Conservation (phyloP, 2,888 invertebrate genomes). For the Branchipolynoe longqiensis region DNA sequence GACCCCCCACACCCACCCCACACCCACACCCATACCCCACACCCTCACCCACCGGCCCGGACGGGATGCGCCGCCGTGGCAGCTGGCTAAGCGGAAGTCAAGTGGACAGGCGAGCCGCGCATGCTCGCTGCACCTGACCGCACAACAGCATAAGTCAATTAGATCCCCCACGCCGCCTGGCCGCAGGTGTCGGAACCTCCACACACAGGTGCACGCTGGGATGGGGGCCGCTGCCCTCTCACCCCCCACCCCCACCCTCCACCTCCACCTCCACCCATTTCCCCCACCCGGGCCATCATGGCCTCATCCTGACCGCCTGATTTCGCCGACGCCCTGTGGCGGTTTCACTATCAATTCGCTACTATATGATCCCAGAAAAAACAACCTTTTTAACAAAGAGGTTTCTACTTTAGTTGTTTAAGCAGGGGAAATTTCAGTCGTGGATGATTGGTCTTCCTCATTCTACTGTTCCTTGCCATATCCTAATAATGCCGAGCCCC, state of each 20-base stretch:
- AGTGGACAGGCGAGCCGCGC: constrained; percentile 53
- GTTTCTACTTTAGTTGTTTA: no score
- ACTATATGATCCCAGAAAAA: no score
- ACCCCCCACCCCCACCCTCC: no score
- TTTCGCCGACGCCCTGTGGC: constrained; percentile 38
- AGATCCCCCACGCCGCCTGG: constrained; percentile 8
- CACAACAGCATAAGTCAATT: constrained; percentile 55
- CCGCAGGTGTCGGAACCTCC: constrained; percentile 27
- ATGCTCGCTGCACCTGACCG: constrained; percentile 48
- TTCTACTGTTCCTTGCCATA: no score
- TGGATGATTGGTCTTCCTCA: no score
- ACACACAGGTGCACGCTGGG: constrained; percentile 38
- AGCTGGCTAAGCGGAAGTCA: constrained; percentile 57
- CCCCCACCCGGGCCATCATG: background rate
- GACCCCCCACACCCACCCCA: background rate
- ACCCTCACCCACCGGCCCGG: background rate
- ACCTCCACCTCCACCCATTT: no score
- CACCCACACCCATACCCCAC: background rate
- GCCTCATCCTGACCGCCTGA: background rate
- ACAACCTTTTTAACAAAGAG: no score
- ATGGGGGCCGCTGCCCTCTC: background rate
- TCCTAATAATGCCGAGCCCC: no score
- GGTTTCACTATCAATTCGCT: constrained; percentile 31
- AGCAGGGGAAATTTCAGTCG: no score
- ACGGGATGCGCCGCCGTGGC: background rate